Base-by-base conservation (phyloP, 1,140 invertebrate genomes). In the Camponotus floridanus region DNA sequence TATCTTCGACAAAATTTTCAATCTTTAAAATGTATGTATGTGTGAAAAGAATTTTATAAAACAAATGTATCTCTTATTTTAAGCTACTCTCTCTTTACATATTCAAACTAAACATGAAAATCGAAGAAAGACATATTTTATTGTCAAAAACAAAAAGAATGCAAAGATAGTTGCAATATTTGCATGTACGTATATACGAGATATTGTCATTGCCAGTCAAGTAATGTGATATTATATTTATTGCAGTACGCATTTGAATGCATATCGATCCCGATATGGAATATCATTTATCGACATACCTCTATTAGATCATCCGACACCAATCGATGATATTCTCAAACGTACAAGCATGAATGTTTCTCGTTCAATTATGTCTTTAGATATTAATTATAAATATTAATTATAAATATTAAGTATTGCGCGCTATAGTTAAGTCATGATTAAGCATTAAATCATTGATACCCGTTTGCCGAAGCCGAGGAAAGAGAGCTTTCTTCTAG, bases 401-500 rank as follows among this genome's bases (percentile, higher is more conserved):
- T 55, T n/a, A 15, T 70, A 33, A 18, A 18, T 51, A 62, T 65
- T 64, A 65, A 80, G 26, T 26, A 26, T 26, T 26, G 26, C 26
- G 26, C 26, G 26, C 26, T 26, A 0, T 26, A 26, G 26, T 26
- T 26, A 26, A 26, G 26, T 26, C 26, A 26, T 26, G 26, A 26
- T 26, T 26, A 26, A 26, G 26, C 26, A 26, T 26, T 51, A 51
- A 51, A 3, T 94, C 62, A 95, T 93, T 85, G 91, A 91, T 76
- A 87, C 80, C 73, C 94, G 91, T 80, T 93, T 92, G 11, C 93
- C 93, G 83, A 95, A 95, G 39, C 95, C 93, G 33, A 95, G 92
- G 79, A 95, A 95, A 8, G 94, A 95, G 15, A 95, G 92, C 71
- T 95, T 95, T 86, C 93, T 92, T 74, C 92, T 95, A 74, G 84